Evolutionary conservation across 2,797 vertebrate species (phyloP).

Genomic region (Anniella stebbinsi): DNA sequence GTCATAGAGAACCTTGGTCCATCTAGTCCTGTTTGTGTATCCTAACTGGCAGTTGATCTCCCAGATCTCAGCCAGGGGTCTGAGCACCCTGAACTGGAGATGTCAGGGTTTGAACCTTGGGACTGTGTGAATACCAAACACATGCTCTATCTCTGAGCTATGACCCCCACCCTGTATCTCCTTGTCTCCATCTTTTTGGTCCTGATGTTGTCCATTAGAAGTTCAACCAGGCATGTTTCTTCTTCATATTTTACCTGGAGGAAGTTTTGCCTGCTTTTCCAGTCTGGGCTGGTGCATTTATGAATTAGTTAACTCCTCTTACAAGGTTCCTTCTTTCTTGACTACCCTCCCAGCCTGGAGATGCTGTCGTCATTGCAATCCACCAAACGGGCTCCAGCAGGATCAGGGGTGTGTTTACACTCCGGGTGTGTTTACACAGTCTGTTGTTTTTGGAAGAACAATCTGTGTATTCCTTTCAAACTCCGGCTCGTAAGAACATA

Average conservation of each 20-base stretch:
- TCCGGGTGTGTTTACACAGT: too few species aligned
- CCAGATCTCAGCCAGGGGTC: background rate
- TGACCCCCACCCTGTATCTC: background rate
- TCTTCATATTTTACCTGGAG: background rate
- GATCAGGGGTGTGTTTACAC: background rate
- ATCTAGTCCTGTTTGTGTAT: too few species aligned
- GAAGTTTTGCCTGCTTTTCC: background rate
- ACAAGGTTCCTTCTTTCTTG: background rate
- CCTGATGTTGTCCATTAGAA: background rate
- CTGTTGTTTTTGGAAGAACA: background rate
- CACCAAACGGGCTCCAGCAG: background rate
- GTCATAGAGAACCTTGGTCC: too few species aligned
- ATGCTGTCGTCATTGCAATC: background rate
- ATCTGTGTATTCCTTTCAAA: background rate
- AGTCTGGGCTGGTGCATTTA: background rate
- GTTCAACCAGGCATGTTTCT: too few species aligned
- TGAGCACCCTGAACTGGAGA: background rate
- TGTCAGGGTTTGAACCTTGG: background rate
- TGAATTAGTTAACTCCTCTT: too few species aligned
- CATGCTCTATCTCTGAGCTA: background rate
- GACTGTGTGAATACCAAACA: background rate
- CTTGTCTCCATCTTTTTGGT: background rate
- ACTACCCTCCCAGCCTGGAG: background rate
- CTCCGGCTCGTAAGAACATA: background rate
- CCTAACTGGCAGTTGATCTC: background rate